phyloP scores from a whole-genome alignment of 2,797 vertebrate species.

The Cuniculus paca region DNA sequence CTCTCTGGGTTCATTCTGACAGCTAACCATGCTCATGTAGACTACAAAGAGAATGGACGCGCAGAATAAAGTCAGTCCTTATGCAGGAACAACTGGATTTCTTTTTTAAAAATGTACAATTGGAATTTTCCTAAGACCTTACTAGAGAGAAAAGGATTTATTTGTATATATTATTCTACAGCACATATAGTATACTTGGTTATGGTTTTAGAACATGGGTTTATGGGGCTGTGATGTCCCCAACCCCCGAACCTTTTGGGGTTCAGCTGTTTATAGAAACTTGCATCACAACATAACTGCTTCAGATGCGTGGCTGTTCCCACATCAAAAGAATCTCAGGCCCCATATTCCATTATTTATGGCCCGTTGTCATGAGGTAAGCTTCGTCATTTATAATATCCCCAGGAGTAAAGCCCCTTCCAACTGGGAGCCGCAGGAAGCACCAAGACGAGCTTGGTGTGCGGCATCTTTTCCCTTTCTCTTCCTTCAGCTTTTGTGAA shows the following conservation, averaged over 20 bases:
- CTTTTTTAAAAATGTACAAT: background rate
- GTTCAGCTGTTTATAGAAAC: constrained; percentile 52
- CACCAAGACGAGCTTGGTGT: background rate
- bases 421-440: background rate
- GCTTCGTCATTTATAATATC: constrained; percentile 5
- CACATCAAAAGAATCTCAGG: constrained; percentile 33
- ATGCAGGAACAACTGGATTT: background rate
- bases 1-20: background rate
- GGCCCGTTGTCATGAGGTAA: constrained; percentile 54
- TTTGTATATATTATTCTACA: background rate
- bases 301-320: constrained; percentile 20
- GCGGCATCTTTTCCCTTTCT: background rate
- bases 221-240: background rate
- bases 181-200: background rate
- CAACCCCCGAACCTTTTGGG: background rate
- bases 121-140: constrained; percentile 7
- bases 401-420: constrained; percentile 51
- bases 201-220: background rate
- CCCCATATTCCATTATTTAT: constrained; percentile 69
- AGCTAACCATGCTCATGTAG: background rate
- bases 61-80: background rate
- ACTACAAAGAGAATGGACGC: background rate
- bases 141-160: background rate
- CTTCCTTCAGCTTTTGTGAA: constrained; percentile 39
- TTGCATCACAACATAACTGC: background rate